Conservation (phyloP, 92 coral and sea anemone genomes). For the Pocillopora meandrina region DNA sequence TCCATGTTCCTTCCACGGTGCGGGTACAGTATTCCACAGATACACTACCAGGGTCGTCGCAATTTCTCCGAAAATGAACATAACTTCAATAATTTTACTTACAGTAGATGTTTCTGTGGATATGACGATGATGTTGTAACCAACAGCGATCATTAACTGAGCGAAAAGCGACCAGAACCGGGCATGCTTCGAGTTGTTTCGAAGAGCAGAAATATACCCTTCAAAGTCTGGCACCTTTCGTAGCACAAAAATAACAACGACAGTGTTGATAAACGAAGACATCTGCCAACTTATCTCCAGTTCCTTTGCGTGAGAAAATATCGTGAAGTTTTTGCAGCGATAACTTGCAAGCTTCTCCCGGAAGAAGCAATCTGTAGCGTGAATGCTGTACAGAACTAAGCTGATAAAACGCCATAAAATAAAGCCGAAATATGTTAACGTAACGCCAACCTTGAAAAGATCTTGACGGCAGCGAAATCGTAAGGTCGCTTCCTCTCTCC, state of each 20-base stretch:
- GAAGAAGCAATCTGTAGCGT: constrained; percentile 27
- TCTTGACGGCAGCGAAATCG: constrained; percentile 2
- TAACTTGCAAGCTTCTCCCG: constrained; percentile 6
- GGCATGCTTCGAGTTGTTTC: constrained; percentile 51
- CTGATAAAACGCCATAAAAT: constrained; percentile 27
- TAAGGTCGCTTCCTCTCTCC: background rate
- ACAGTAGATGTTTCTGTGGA: constrained; percentile 5
- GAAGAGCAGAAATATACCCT: constrained; percentile 45
- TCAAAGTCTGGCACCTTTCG: constrained; percentile 24
- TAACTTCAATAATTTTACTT: constrained; percentile 20
- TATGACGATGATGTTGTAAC: constrained; percentile 34
- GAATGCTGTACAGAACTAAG: constrained; percentile 10
- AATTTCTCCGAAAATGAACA: constrained; percentile 18
- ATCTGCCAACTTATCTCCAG: constrained; percentile 20
- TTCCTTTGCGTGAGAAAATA: constrained; percentile 16
- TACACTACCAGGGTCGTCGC: constrained; percentile 32
- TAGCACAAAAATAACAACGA: constrained; percentile 34
- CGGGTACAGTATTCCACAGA: constrained; percentile 52
- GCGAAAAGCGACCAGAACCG: constrained; percentile 76
- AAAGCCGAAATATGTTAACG: background rate
- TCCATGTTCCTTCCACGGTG: constrained; percentile 9
- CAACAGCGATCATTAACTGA: constrained; percentile 44
- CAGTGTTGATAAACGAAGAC: constrained; percentile 23
- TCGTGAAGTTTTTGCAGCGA: constrained; percentile 4
- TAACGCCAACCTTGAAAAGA: background rate